phyloP scores from a whole-genome alignment of 2,113 vertebrate genomes.

The Hippopotamus amphibius region DNA sequence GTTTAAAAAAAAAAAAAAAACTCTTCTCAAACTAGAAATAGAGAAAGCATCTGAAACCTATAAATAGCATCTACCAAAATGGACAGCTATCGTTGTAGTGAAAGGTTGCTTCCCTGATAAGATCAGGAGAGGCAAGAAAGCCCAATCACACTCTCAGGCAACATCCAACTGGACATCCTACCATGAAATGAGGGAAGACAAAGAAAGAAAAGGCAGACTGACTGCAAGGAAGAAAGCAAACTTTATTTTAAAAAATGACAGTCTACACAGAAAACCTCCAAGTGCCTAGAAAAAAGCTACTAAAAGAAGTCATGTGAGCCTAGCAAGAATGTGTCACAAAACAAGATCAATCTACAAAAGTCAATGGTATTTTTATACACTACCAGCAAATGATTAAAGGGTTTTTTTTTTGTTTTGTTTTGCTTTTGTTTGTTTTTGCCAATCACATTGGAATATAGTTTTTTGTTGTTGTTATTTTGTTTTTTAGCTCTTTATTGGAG shows the following conservation, averaged over 20 bases:
- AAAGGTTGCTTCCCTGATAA: background rate
- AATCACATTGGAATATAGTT: too few species aligned
- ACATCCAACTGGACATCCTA: fast-evolving
- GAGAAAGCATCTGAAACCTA: background rate
- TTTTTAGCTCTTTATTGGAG: too few species aligned
- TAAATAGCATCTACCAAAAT: background rate
- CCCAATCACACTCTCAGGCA: background rate
- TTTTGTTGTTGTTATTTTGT: too few species aligned
- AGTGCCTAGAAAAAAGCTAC: background rate
- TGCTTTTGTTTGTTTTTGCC: too few species aligned
- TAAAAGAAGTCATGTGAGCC: fast-evolving
- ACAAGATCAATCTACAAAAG: background rate
- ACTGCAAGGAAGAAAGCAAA: background rate
- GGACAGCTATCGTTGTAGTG: too few species aligned
- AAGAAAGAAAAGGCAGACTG: background rate
- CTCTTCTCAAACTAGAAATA: fast-evolving
- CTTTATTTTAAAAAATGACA: background rate
- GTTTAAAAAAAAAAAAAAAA: fast-evolving
- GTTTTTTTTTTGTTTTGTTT: too few species aligned
- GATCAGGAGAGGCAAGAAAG: fast-evolving
- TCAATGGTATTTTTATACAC: background rate
- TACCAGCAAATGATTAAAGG: background rate
- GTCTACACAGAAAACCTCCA: background rate
- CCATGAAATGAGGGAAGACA: too few species aligned
- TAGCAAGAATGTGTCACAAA: background rate